Conservation (phyloP, 2,888 invertebrate species). For the Epinotia demarniana region DNA sequence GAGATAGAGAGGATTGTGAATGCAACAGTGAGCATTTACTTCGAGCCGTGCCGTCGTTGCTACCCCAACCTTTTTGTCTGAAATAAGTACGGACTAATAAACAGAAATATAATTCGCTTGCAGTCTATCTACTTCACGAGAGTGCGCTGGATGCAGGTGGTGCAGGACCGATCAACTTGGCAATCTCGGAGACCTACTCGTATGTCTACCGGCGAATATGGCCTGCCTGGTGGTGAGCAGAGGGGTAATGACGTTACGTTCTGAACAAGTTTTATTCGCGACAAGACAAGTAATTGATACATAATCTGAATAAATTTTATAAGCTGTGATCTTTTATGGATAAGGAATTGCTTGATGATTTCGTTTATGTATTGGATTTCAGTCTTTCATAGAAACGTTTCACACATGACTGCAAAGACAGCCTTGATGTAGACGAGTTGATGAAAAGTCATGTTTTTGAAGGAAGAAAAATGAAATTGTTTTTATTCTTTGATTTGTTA, state of each 20-base stretch:
- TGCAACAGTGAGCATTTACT: conserved; percentile 80
- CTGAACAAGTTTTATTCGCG: no score
- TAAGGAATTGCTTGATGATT: conserved; percentile 25
- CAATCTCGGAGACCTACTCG: no score
- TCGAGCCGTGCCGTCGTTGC: conserved; percentile 61
- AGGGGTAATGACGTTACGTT: no score
- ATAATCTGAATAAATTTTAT: no score
- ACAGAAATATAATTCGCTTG: neutral
- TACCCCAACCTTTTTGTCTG: conserved; percentile 52
- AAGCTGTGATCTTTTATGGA: conserved; percentile 14
- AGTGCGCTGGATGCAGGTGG: no score
- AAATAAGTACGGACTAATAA: conserved; percentile 48
- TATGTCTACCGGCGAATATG: no score
- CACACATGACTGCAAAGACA: conserved; percentile 57
- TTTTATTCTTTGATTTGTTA: conserved; percentile 1
- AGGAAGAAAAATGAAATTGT: conserved; percentile 16
- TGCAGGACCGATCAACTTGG: no score
- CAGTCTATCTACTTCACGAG: neutral
- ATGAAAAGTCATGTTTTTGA: conserved; percentile 30
- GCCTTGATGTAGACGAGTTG: no score
- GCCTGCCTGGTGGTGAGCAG: no score
- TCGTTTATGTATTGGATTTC: conserved; percentile 47
- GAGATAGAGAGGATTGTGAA: conserved; percentile 80
- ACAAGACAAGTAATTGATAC: no score
- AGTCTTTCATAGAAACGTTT: conserved; percentile 58